These are phyloP conservation scores for Hippocampus abdominalis DNA, from an alignment of 2,113 vertebrate genomes.

Conservation along the genomic window DNA sequence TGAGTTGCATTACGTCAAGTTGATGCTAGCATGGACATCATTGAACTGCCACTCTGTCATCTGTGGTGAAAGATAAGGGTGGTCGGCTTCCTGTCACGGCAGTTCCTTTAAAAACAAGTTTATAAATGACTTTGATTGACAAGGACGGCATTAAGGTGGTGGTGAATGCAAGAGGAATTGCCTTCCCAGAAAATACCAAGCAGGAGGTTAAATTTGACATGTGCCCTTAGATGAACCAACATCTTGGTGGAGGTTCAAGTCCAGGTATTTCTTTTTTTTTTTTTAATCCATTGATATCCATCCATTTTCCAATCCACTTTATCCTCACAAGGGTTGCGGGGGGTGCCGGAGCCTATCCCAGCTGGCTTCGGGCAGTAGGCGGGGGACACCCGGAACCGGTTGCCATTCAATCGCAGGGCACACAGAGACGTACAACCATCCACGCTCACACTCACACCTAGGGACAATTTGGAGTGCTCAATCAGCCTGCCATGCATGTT, in stretches of 20 bases:
- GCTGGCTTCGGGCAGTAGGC: no score
- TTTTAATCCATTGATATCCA: no score
- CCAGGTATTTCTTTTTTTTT: no score
- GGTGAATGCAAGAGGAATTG: constrained; percentile 21
- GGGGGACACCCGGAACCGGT: no score
- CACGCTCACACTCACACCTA: no score
- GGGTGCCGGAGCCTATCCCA: no score
- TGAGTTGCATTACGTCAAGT: constrained; percentile 45
- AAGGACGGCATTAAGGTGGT: constrained; percentile 17
- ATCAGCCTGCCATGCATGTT: no score
- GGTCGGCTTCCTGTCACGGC: constrained; percentile 28
- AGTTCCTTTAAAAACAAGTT: constrained; percentile 52
- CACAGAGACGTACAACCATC: no score
- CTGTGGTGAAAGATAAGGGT: neutral
- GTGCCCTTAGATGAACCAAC: neutral
- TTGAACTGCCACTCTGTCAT: constrained; percentile 42
- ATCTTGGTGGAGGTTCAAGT: neutral
- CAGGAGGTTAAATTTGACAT: neutral
- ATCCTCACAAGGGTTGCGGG: no score
- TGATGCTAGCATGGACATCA: constrained; percentile 33
- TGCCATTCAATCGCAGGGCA: no score
- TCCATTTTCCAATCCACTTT: no score
- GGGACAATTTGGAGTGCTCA: no score
- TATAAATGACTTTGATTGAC: constrained; percentile 49
- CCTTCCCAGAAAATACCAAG: constrained; percentile 1